These are phyloP conservation scores for Idris sp. DNA, from an alignment of 1,140 invertebrate species.

Conservation along the genomic window DNA sequence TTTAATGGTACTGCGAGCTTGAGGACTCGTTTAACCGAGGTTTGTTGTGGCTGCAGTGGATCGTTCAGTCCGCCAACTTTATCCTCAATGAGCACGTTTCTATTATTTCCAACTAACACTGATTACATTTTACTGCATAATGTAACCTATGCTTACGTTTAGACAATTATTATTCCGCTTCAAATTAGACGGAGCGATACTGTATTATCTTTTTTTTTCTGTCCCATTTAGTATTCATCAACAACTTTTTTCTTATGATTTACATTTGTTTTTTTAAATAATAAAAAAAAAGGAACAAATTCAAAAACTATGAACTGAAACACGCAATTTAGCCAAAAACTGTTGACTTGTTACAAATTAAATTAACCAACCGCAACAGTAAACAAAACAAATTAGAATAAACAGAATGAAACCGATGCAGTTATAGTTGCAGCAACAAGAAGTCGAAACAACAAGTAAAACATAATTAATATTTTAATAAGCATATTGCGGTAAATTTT, in stretches of 20 bases:
- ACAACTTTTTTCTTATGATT: no score
- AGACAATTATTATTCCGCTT: slow-evolving; percentile 27
- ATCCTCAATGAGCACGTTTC: slow-evolving; percentile 48
- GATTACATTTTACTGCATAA: slow-evolving; percentile 49
- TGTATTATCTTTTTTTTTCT: slow-evolving; percentile 4
- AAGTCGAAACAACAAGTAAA: slow-evolving; percentile 1
- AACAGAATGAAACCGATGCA: no score
- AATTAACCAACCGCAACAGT: no score
- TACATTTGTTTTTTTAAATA: no score
- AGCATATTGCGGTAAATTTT: slow-evolving; percentile 23
- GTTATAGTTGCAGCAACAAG: no score
- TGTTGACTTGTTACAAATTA: no score
- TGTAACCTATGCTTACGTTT: slow-evolving; percentile 18
- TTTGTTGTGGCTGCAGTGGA: slow-evolving; percentile 45
- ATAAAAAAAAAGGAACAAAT: no score
- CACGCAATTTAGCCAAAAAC: no score
- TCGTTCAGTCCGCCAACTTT: slow-evolving; percentile 38
- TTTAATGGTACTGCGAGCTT: slow-evolving; percentile 40
- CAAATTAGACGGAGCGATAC: slow-evolving; percentile 6
- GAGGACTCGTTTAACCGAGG: slow-evolving; percentile 50
- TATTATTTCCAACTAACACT: slow-evolving; percentile 43
- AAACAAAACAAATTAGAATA: no score
- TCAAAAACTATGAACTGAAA: no score
- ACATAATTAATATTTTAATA: slow-evolving; percentile 24
- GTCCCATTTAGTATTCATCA: no score